Percentiles rank a stretch among this genome's conserved stretches.
phyloP scores from a whole-genome alignment of 92 coral and sea anemone species.

The Desmophyllum pertusum region DNA sequence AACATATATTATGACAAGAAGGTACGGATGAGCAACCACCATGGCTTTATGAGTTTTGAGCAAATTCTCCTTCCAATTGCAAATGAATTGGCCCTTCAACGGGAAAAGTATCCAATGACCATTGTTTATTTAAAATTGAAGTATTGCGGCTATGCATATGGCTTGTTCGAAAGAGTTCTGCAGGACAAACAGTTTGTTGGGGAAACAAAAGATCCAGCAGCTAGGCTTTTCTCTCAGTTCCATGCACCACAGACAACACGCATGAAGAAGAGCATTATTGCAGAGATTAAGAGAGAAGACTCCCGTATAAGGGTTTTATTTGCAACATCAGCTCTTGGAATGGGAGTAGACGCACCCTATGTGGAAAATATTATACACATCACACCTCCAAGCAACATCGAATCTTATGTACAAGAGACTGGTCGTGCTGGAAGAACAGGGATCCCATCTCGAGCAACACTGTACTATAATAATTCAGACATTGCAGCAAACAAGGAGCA shows the following conservation, averaged over 20 bases:
- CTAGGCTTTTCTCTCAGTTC: constrained; percentile 67
- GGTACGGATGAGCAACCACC: constrained; percentile 56
- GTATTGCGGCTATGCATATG: constrained; percentile 70
- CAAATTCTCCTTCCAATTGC: constrained; percentile 64
- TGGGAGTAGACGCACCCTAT: constrained; percentile 77
- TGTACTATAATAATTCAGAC: constrained; percentile 65
- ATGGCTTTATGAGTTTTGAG: constrained; percentile 57
- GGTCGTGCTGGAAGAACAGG: constrained; percentile 38
- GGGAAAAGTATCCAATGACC: constrained; percentile 75
- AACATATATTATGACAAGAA: constrained; percentile 67
- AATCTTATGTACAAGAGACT: constrained; percentile 75
- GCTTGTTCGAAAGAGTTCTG: constrained; percentile 69
- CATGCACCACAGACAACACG: constrained; percentile 69
- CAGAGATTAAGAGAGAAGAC: constrained; percentile 59
- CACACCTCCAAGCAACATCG: constrained; percentile 65
- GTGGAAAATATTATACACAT: constrained; percentile 61
- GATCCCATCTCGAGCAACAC: constrained; percentile 46
- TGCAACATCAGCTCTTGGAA: constrained; percentile 80
- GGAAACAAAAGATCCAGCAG: constrained; percentile 58
- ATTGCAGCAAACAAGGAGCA: constrained; percentile 50
- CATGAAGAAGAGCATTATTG: constrained; percentile 62
- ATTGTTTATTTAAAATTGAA: constrained; percentile 59
- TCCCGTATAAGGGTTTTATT: constrained; percentile 67
- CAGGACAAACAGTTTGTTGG: constrained; percentile 71
- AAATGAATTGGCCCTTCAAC: constrained; percentile 60